Evolutionary conservation across 2,113 vertebrate species (phyloP).

Genomic region (Pomatorhinus ruficollis): DNA sequence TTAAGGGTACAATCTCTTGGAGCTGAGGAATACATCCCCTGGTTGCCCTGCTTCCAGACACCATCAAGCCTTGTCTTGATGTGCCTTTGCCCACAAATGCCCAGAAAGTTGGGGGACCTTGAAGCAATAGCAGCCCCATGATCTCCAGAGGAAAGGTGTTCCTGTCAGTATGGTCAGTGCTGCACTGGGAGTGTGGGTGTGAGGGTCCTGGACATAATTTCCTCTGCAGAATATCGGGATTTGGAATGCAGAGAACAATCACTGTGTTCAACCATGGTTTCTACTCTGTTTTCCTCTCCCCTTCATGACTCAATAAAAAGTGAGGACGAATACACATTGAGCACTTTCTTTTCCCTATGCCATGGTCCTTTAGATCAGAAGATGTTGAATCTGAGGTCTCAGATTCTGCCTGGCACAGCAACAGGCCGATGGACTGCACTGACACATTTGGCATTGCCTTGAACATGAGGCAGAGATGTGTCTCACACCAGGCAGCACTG

Average conservation of each 20-base stretch:
- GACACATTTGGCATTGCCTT: not conserved
- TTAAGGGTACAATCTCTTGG: not conserved
- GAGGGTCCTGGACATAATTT: not conserved
- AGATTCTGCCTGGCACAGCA: not conserved
- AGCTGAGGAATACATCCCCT: not conserved
- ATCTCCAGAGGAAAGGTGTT: not conserved
- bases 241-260: not conserved
- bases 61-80: not conserved
- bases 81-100: not conserved
- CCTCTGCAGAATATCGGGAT: not conserved
- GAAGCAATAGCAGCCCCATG: not conserved
- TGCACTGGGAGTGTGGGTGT: not conserved
- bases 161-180: not conserved
- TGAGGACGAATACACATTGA: not conserved
- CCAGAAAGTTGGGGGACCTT: no score
- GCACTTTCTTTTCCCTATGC: not conserved
- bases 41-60: not conserved
- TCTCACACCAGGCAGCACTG: not conserved
- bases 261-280: rapidly evolving
- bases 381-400: not conserved
- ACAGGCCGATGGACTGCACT: not conserved
- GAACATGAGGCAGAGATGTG: not conserved
- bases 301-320: not conserved
- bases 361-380: not conserved
- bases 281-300: not conserved